Evolutionary conservation across 2,888 invertebrate species (phyloP).

Genomic region (Eupithecia abbreviata): DNA sequence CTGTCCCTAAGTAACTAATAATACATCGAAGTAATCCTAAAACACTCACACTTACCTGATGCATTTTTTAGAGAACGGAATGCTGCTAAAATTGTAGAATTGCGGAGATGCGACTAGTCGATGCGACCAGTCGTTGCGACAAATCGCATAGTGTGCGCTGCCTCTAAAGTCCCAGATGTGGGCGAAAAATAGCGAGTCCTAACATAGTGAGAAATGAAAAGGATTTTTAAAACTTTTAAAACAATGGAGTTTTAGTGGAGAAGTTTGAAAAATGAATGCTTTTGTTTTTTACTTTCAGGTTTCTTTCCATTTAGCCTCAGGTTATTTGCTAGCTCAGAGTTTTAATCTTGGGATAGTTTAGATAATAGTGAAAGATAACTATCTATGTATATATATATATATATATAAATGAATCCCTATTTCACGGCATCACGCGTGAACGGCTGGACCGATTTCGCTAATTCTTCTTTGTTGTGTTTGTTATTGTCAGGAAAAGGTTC

Average conservation of each 20-base stretch:
- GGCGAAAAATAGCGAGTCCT: slow-evolving; percentile 1
- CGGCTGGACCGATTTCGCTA: too few species aligned
- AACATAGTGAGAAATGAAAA: slow-evolving; percentile 10
- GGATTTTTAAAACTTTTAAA: slow-evolving; percentile 1
- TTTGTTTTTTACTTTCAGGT: not conserved
- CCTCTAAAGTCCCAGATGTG: not conserved
- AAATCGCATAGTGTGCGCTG: not conserved
- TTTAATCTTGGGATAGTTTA: not conserved
- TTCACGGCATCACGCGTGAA: too few species aligned
- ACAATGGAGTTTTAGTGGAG: slow-evolving; percentile 4
- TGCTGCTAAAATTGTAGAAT: too few species aligned
- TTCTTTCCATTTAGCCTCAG: not conserved
- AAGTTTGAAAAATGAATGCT: not conserved
- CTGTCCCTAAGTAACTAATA: too few species aligned
- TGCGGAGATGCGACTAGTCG: not conserved
- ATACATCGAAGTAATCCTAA: too few species aligned
- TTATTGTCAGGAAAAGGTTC: too few species aligned
- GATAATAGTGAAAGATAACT: too few species aligned
- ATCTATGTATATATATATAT: too few species aligned
- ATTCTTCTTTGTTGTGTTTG: too few species aligned
- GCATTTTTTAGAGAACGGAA: too few species aligned
- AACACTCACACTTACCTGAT: too few species aligned
- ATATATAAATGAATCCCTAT: too few species aligned
- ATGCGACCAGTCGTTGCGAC: not conserved
- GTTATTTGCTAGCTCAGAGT: not conserved